These are phyloP conservation scores for Xestia xanthographa DNA, from an alignment of 2,888 invertebrate species.

Conservation along the genomic window DNA sequence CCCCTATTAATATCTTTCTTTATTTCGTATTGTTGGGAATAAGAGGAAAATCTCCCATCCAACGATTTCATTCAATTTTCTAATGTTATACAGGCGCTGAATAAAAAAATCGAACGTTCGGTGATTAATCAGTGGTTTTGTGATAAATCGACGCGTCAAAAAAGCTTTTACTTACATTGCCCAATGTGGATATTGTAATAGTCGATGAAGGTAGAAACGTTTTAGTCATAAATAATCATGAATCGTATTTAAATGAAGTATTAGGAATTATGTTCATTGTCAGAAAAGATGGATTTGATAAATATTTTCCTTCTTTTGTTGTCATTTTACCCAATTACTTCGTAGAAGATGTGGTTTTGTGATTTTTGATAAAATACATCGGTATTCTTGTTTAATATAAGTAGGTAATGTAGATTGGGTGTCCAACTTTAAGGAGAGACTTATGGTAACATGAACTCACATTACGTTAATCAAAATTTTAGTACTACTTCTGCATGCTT, in stretches of 20 bases:
- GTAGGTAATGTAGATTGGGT: background rate
- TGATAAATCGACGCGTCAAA: conserved; percentile 75
- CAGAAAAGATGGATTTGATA: conserved; percentile 31
- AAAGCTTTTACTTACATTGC: conserved; percentile 73
- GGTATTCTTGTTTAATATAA: background rate
- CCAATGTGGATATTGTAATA: conserved; percentile 65
- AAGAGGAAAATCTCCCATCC: conserved; percentile 56
- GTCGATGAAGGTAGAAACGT: conserved; percentile 60
- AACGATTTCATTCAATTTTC: conserved; percentile 68
- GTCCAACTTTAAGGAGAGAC: background rate
- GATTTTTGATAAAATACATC: background rate
- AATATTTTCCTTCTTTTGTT: conserved; percentile 18
- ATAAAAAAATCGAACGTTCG: conserved; percentile 71
- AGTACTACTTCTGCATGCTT: background rate
- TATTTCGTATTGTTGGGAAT: conserved; percentile 65
- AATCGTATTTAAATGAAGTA: conserved; percentile 53
- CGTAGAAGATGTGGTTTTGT: background rate
- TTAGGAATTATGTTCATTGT: conserved; percentile 39
- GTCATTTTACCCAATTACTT: conserved; percentile 6
- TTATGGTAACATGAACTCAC: background rate
- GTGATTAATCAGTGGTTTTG: conserved; percentile 75
- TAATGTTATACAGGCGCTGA: conserved; percentile 65
- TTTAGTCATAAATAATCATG: conserved; percentile 61
- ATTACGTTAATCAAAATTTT: background rate
- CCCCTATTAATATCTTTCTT: conserved; percentile 66